Evolutionary conservation across 2,888 invertebrate genomes (phyloP).

Genomic region (Trissoscelio sp.): DNA sequence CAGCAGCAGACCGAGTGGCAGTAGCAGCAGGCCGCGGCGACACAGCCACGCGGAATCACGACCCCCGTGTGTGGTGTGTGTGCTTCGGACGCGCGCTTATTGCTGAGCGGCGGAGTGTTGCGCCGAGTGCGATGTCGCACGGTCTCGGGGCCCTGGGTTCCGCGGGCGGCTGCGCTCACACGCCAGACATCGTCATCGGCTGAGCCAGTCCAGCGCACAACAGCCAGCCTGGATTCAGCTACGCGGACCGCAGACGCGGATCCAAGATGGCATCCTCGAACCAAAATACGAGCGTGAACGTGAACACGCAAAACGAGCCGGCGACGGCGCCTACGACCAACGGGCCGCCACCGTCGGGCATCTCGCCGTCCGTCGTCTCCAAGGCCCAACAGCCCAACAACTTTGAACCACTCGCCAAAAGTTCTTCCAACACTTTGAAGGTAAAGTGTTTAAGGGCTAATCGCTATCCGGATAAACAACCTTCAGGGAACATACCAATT

Average conservation of each 20-base stretch:
- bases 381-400: constrained; percentile 73
- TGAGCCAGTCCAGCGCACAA: constrained; percentile 12
- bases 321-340: constrained; percentile 71
- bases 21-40: constrained; percentile 16
- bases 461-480: no score
- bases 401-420: constrained; percentile 82
- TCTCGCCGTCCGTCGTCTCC: constrained; percentile 39
- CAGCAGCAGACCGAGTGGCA: constrained; percentile 20
- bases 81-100: no score
- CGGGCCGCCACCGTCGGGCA: constrained; percentile 74
- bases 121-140: constrained; percentile 41
- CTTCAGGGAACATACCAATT: no score
- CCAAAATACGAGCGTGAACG: constrained; percentile 73
- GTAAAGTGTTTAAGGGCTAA: constrained; percentile 71
- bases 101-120: constrained; percentile 1
- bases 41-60: no score
- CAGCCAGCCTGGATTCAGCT: background rate
- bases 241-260: background rate
- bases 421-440: constrained; percentile 82
- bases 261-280: constrained; percentile 80
- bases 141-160: constrained; percentile 1
- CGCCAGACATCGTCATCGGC: constrained; percentile 24
- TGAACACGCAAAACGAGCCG: constrained; percentile 70
- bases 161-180: background rate
- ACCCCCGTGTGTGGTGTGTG: no score